phyloP scores from a whole-genome alignment of 2,888 invertebrate genomes.

The Aspidiotus rigidus region DNA sequence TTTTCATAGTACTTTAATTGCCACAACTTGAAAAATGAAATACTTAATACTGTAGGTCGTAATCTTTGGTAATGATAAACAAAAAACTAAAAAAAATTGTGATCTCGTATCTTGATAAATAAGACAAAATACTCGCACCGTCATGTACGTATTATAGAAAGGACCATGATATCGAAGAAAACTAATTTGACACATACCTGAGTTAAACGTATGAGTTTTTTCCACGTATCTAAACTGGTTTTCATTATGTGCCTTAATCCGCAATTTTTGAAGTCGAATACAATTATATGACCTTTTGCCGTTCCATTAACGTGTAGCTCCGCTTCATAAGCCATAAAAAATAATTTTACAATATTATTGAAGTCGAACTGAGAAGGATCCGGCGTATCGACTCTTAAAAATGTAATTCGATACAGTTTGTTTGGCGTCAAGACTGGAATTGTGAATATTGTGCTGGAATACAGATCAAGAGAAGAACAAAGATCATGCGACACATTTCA shows the following conservation, averaged over 20 bases:
- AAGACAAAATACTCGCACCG: too few species aligned
- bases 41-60: too few species aligned
- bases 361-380: conserved; percentile 58
- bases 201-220: conserved; percentile 58
- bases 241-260: conserved; percentile 56
- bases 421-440: conserved; percentile 50
- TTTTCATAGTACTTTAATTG: too few species aligned
- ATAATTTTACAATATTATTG: conserved; percentile 52
- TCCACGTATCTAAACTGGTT: conserved; percentile 53
- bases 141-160: too few species aligned
- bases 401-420: conserved; percentile 54
- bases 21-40: too few species aligned
- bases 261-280: conserved; percentile 60
- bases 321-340: conserved; percentile 60
- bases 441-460: conserved; percentile 35
- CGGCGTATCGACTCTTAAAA: conserved; percentile 52
- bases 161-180: too few species aligned
- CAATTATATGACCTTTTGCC: conserved; percentile 51
- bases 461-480: neutral
- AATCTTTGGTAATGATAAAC: too few species aligned
- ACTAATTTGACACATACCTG: conserved; percentile 46
- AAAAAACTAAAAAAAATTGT: too few species aligned
- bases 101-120: too few species aligned
- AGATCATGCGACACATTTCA: too few species aligned
- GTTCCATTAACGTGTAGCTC: conserved; percentile 55